Percentiles rank a stretch among this genome's conserved stretches.
Evolutionary conservation across 2,797 vertebrate genomes (phyloP).

Genomic region (Anabas testudineus): DNA sequence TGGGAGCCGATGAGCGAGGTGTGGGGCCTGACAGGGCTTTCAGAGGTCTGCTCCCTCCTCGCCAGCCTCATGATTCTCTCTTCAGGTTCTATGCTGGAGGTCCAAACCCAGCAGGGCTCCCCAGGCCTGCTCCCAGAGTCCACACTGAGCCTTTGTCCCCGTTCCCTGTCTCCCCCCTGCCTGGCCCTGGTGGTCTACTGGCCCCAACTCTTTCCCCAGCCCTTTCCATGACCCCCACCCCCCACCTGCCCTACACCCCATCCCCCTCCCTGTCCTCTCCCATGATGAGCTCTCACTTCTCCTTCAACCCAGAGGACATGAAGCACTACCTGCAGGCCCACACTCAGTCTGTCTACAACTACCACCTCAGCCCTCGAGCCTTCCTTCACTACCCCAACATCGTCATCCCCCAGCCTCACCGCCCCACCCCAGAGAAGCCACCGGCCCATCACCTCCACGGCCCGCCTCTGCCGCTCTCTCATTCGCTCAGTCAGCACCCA

Average conservation of each 20-base stretch:
- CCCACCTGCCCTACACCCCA: conserved; percentile 91
- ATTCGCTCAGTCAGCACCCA: conserved; percentile 65
- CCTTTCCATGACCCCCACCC: conserved; percentile 90
- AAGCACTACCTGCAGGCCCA: conserved; percentile 96
- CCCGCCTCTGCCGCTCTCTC: conserved; percentile 69
- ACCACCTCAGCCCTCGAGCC: conserved; percentile 94
- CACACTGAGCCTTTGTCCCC: conserved; percentile 85
- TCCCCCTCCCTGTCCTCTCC: conserved; percentile 91
- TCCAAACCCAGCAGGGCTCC: conserved; percentile 76
- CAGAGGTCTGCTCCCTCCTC: conserved; percentile 81
- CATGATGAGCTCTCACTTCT: conserved; percentile 93
- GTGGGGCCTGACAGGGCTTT: conserved; percentile 73
- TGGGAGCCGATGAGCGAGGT: conserved; percentile 76
- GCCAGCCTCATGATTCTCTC: conserved; percentile 88
- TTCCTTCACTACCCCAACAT: conserved; percentile 95
- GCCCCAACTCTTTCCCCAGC: conserved; percentile 90
- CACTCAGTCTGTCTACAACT: conserved; percentile 94
- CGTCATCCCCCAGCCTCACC: conserved; percentile 91
- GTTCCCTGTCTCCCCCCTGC: conserved; percentile 88
- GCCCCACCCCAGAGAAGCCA: conserved; percentile 79
- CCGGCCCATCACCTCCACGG: conserved; percentile 76
- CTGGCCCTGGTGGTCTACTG: conserved; percentile 82
- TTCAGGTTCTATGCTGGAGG: conserved; percentile 87
- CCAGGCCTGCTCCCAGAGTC: conserved; percentile 74
- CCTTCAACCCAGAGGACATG: conserved; percentile 96